Conservation (phyloP, 2,797 vertebrate genomes). For the Amblyopsis hoosieri region DNA sequence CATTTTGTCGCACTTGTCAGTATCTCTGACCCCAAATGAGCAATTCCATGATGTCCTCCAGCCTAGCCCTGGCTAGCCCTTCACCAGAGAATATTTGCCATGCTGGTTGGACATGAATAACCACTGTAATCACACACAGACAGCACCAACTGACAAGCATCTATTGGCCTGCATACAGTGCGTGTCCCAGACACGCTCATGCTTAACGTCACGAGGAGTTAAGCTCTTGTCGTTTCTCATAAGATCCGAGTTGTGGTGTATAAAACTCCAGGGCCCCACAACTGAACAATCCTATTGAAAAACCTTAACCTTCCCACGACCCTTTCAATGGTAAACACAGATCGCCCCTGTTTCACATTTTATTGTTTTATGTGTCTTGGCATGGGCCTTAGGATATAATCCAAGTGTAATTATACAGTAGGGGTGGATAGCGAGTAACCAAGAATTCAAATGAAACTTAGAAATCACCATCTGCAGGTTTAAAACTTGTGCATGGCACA, state of each 20-base stretch:
- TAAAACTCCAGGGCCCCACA: constrained; percentile 45
- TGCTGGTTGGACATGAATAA: constrained; percentile 50
- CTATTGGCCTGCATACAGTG: constrained; percentile 49
- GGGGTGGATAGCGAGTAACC: constrained; percentile 11
- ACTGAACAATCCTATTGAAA: constrained; percentile 43
- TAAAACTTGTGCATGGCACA: background rate
- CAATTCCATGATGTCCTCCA: constrained; percentile 41
- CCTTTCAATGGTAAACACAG: constrained; percentile 19
- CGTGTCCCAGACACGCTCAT: constrained; percentile 57
- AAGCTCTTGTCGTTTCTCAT: constrained; percentile 66
- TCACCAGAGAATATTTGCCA: constrained; percentile 39
- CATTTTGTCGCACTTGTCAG: constrained; percentile 43
- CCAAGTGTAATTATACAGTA: constrained; percentile 29
- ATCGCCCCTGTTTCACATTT: too few species aligned
- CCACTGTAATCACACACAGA: constrained; percentile 61
- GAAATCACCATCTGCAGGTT: constrained; percentile 9
- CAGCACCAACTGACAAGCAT: constrained; percentile 64
- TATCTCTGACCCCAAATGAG: constrained; percentile 39
- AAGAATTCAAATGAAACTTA: constrained; percentile 6
- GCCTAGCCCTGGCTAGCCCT: constrained; percentile 32
- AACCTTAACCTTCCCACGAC: constrained; percentile 52
- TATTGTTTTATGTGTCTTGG: too few species aligned
- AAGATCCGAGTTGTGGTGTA: constrained; percentile 49
- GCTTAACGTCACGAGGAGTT: constrained; percentile 57
- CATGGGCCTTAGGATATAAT: constrained; percentile 13